Evolutionary conservation across 2,797 vertebrate species (phyloP).

Genomic region (Neopelma chrysocephalum): DNA sequence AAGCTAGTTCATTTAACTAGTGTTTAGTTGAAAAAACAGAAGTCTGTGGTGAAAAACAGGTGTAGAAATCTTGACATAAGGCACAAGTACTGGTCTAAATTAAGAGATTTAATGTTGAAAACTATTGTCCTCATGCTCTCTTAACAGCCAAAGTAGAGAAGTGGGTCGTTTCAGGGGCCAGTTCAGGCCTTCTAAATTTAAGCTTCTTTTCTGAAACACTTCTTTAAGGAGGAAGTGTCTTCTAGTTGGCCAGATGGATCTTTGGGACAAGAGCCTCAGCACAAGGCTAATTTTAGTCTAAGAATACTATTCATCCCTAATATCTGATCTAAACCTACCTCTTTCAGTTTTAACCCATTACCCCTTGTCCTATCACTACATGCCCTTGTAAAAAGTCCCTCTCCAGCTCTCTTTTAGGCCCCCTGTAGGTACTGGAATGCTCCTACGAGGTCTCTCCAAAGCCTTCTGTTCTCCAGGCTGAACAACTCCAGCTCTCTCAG

Average conservation of each 20-base stretch:
- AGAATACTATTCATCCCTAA: not conserved
- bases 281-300: not conserved
- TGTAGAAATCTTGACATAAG: not conserved
- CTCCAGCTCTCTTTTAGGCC: not conserved
- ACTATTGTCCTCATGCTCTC: not conserved
- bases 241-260: not conserved
- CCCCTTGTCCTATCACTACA: not conserved
- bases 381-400: too few relatives aligned
- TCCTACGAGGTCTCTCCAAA: not conserved
- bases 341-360: not conserved
- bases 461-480: not conserved
- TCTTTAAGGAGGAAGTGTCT: not conserved
- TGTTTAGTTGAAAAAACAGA: not conserved
- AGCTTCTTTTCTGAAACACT: not conserved
- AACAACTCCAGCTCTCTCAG: not conserved
- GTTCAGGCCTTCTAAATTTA: not conserved
- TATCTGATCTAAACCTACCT: not conserved
- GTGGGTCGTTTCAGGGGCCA: not conserved
- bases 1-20: not conserved
- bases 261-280: not conserved
- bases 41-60: not conserved
- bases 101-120: not conserved
- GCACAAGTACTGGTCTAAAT: not conserved
- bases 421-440: not conserved
- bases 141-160: not conserved